Conservation (phyloP, 2,113 vertebrate genomes). For the Chlorodrepanis virens region DNA sequence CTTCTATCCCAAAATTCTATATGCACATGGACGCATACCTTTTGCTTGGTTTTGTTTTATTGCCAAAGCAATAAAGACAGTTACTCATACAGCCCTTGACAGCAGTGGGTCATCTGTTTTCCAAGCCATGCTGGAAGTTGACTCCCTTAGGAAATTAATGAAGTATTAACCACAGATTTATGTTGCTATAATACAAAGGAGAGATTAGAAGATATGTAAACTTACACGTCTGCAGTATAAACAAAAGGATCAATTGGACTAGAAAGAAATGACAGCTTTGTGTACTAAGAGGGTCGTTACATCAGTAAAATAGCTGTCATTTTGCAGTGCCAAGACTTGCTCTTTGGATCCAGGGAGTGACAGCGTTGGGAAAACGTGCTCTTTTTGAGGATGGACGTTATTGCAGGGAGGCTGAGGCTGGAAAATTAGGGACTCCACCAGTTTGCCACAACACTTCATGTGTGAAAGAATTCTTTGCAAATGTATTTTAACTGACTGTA, state of each 20-base stretch:
- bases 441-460: background rate
- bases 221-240: background rate
- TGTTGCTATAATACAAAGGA: conserved; percentile 39
- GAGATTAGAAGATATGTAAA: conserved; percentile 24
- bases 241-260: conserved; percentile 20
- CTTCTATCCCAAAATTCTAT: background rate
- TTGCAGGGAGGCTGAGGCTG: background rate
- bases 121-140: conserved; percentile 3
- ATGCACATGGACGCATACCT: background rate
- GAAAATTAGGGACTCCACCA: background rate
- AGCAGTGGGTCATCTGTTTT: conserved; percentile 33
- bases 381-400: background rate
- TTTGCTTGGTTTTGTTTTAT: background rate
- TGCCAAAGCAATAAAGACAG: conserved; percentile 18
- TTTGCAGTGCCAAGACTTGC: background rate
- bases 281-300: background rate
- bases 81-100: background rate
- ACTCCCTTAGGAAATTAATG: conserved; percentile 32
- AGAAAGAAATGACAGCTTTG: background rate
- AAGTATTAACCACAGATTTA: conserved; percentile 2
- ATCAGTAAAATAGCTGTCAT: background rate
- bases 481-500: background rate
- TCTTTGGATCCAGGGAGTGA: background rate
- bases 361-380: background rate
- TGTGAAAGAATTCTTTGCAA: background rate